These are phyloP conservation scores for Kradibia gibbosae DNA, from an alignment of 1,140 invertebrate species.

Conservation along the genomic window DNA sequence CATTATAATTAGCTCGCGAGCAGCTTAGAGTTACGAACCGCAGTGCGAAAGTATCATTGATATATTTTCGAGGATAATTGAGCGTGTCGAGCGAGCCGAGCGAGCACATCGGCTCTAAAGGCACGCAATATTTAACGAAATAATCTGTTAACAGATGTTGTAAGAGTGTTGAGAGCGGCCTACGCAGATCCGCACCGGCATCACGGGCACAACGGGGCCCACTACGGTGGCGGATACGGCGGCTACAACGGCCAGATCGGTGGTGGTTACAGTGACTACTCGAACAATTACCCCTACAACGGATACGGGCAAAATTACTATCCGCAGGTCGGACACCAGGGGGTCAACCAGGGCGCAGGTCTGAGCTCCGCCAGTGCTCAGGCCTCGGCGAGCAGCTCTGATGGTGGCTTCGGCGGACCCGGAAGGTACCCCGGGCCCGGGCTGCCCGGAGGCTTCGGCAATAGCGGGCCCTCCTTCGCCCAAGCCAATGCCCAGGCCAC, in stretches of 20 bases:
- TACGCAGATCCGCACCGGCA: neutral
- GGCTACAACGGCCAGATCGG: neutral
- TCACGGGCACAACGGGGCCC: neutral
- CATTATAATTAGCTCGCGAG: too few relatives aligned
- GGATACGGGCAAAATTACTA: neutral
- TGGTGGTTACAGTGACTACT: neutral
- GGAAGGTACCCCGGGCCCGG: too few relatives aligned
- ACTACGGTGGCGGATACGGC: neutral
- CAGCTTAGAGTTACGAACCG: too few relatives aligned
- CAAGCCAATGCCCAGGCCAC: slow-evolving; percentile 19
- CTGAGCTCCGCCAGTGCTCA: neutral
- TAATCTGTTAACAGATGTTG: neutral
- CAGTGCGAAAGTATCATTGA: too few relatives aligned
- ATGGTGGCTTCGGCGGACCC: neutral
- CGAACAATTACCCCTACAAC: neutral
- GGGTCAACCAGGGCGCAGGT: neutral
- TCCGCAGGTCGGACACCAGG: neutral
- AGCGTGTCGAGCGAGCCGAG: too few relatives aligned
- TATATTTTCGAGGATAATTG: too few relatives aligned
- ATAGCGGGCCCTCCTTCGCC: neutral
- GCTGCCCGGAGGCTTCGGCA: neutral
- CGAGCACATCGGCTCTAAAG: too few relatives aligned
- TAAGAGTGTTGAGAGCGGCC: neutral
- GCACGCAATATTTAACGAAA: too few relatives aligned
- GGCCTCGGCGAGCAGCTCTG: neutral